These are phyloP conservation scores for Archivesica marissinica DNA, from an alignment of 1,140 invertebrate species.

Conservation along the genomic window DNA sequence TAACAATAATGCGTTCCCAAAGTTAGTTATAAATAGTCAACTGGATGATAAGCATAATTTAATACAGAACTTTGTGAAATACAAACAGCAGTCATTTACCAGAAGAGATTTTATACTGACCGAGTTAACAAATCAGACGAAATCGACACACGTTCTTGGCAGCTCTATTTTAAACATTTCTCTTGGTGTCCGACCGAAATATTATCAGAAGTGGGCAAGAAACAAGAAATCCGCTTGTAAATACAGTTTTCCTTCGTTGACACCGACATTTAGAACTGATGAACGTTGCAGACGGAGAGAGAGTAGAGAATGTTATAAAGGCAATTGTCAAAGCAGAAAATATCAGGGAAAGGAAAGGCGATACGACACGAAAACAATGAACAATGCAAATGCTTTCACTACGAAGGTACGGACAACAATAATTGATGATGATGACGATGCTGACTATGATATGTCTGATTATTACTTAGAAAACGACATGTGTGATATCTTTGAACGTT, in stretches of 20 bases:
- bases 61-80: not conserved
- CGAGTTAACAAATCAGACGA: not conserved
- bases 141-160: not conserved
- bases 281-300: not conserved
- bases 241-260: slow-evolving; percentile 11
- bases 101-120: not conserved
- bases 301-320: not conserved
- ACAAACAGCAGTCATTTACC: not conserved
- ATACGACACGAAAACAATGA: not conserved
- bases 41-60: too few species aligned
- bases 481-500: too few species aligned
- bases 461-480: too few species aligned
- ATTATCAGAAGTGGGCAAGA: slow-evolving; percentile 38
- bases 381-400: not conserved
- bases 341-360: not conserved
- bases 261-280: not conserved
- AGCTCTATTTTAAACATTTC: not conserved
- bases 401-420: too few species aligned
- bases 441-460: too few species aligned
- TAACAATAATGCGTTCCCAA: too few species aligned
- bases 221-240: slow-evolving; percentile 20
- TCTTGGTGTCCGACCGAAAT: not conserved
- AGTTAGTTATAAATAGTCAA: too few species aligned
- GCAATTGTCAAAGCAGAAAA: not conserved
- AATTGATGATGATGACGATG: too few species aligned